A percentile compares a stretch with the other conserved stretches of the same genome.
Evolutionary conservation across 2,888 invertebrate species (phyloP).

Genomic region (Laspeyria flexula): DNA sequence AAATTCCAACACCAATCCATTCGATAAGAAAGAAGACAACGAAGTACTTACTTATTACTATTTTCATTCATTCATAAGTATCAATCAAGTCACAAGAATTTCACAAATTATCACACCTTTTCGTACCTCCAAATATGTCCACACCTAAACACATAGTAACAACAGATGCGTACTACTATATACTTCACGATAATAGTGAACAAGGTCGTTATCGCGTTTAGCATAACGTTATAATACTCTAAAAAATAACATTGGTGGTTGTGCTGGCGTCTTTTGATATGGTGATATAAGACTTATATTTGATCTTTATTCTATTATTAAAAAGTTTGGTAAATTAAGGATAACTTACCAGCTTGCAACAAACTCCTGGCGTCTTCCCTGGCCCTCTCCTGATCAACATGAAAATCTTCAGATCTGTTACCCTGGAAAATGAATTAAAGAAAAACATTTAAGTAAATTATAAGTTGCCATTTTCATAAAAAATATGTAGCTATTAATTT

Average conservation of each 20-base stretch:
- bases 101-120: slow-evolving; percentile 3
- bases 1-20: too few relatives aligned
- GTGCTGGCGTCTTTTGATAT: too few relatives aligned
- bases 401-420: slow-evolving; percentile 92
- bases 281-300: too few relatives aligned
- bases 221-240: too few relatives aligned
- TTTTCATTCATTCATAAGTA: background rate
- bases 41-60: too few relatives aligned
- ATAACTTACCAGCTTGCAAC: slow-evolving; percentile 90
- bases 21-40: too few relatives aligned
- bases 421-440: slow-evolving; percentile 77
- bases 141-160: background rate
- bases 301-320: too few relatives aligned
- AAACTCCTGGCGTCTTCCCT: slow-evolving; percentile 93
- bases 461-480: too few relatives aligned
- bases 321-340: too few relatives aligned
- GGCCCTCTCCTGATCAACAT: slow-evolving; percentile 90
- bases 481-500: too few relatives aligned
- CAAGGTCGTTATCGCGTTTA: background rate
- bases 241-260: too few relatives aligned
- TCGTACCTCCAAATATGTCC: slow-evolving; percentile 10
- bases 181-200: background rate
- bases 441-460: too few relatives aligned
- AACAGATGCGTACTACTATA: background rate
- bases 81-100: background rate